These are phyloP conservation scores for Semicossyphus pulcher DNA, from an alignment of 2,113 vertebrate genomes.

Conservation along the genomic window DNA sequence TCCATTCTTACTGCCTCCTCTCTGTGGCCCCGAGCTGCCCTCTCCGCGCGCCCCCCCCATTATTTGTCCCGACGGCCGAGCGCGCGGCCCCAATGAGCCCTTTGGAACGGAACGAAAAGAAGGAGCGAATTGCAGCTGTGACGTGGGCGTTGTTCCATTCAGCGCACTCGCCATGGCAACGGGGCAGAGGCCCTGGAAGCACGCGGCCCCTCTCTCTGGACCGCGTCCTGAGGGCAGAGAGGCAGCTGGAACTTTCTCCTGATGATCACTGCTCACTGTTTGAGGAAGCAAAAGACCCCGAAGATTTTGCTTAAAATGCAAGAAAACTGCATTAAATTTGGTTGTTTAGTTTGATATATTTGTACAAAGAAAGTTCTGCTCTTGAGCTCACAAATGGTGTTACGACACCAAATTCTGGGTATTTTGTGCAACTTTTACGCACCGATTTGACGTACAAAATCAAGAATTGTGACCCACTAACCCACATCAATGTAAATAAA, in stretches of 20 bases:
- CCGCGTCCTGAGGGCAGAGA: slow-evolving; percentile 83
- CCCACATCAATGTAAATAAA: slow-evolving; percentile 37
- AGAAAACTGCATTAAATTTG: background rate
- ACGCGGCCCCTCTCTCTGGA: slow-evolving; percentile 88
- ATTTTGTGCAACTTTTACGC: slow-evolving; percentile 63
- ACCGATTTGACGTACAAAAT: slow-evolving; percentile 33
- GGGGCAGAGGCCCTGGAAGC: slow-evolving; percentile 90
- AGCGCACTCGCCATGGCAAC: slow-evolving; percentile 95
- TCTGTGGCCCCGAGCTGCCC: slow-evolving; percentile 76
- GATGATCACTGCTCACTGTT: slow-evolving; percentile 11
- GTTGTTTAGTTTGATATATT: background rate
- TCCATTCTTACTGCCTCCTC: slow-evolving; percentile 71
- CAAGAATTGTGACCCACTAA: slow-evolving; percentile 42
- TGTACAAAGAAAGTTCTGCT: background rate
- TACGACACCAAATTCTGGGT: too few species aligned
- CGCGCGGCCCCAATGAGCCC: slow-evolving; percentile 82
- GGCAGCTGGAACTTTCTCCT: slow-evolving; percentile 76
- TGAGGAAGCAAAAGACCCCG: background rate
- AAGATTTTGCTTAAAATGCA: background rate
- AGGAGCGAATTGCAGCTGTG: slow-evolving; percentile 85
- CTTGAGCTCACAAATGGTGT: background rate
- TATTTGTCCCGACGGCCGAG: slow-evolving; percentile 77
- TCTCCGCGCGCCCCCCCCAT: slow-evolving; percentile 67
- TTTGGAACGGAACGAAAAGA: slow-evolving; percentile 81
- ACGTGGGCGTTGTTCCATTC: slow-evolving; percentile 94